These are phyloP conservation scores for Chymomyza procnemis DNA, from an alignment of 2,888 invertebrate genomes.

Conservation along the genomic window DNA sequence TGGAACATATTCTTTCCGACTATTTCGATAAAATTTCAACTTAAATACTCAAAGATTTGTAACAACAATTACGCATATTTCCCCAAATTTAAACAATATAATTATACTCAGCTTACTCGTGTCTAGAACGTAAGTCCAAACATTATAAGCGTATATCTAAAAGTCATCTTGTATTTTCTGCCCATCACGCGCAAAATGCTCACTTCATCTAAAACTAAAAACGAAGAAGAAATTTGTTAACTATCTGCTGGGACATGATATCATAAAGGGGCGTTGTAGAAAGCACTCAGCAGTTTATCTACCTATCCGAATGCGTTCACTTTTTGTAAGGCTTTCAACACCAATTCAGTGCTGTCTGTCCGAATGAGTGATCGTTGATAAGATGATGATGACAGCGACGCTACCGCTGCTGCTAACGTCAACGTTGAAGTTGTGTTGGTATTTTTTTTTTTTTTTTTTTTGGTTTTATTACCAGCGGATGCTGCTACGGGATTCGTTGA, in stretches of 20 bases:
- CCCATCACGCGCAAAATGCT: no score
- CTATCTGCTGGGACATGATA: neutral
- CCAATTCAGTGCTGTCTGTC: neutral
- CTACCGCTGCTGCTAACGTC: neutral
- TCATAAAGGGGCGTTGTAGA: neutral
- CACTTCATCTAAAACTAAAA: neutral
- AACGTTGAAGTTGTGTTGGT: neutral
- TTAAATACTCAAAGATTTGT: no score
- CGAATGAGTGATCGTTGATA: slow-evolving; percentile 50
- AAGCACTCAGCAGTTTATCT: neutral
- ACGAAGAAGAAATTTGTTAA: neutral
- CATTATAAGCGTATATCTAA: no score
- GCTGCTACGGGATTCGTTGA: slow-evolving; percentile 27
- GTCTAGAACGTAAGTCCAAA: no score
- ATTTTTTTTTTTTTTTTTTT: no score
- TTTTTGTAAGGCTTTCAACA: slow-evolving; percentile 41
- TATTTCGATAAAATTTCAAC: no score
- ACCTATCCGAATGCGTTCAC: slow-evolving; percentile 37
- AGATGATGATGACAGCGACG: slow-evolving; percentile 42
- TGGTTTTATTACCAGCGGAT: slow-evolving; percentile 26
- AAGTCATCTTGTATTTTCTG: no score
- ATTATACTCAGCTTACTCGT: no score
- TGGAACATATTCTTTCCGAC: no score
- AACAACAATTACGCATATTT: no score
- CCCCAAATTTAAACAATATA: no score